Conservation (phyloP, 1,140 invertebrate genomes). For the Choristoneura fumiferana region DNA sequence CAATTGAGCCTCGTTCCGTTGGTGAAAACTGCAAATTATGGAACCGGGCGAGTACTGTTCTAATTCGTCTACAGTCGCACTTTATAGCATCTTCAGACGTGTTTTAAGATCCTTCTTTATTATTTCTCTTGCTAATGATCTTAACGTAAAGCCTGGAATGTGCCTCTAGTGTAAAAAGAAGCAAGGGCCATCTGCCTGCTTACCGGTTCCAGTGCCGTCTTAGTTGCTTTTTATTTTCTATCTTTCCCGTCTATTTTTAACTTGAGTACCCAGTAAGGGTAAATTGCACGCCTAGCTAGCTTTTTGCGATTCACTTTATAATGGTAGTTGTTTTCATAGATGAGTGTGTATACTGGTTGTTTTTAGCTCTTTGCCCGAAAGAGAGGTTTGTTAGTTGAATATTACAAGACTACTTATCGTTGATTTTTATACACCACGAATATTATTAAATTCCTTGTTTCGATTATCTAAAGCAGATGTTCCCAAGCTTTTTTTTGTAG, state of each 20-base stretch:
- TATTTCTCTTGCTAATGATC: slow-evolving; percentile 15
- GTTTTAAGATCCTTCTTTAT: not conserved
- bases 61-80: no score
- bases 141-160: slow-evolving; percentile 40
- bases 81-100: no score
- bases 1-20: no score
- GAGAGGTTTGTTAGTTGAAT: no score
- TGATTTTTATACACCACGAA: no score
- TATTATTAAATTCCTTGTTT: no score
- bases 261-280: slow-evolving; percentile 18
- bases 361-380: slow-evolving; percentile 5
- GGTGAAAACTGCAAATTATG: no score
- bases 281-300: slow-evolving; percentile 29
- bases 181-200: slow-evolving; percentile 52
- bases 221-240: slow-evolving; percentile 50
- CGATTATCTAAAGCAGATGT: no score
- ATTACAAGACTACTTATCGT: no score
- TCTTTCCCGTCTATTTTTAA: slow-evolving; percentile 38
- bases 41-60: no score
- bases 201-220: slow-evolving; percentile 54
- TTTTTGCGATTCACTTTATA: slow-evolving; percentile 32
- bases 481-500: no score
- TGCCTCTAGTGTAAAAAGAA: slow-evolving; percentile 63
- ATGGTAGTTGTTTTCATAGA: no score
- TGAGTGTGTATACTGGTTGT: slow-evolving; percentile 25